These are phyloP conservation scores for Ennomos fuscantarius DNA, from an alignment of 2,888 invertebrate species.

Conservation along the genomic window DNA sequence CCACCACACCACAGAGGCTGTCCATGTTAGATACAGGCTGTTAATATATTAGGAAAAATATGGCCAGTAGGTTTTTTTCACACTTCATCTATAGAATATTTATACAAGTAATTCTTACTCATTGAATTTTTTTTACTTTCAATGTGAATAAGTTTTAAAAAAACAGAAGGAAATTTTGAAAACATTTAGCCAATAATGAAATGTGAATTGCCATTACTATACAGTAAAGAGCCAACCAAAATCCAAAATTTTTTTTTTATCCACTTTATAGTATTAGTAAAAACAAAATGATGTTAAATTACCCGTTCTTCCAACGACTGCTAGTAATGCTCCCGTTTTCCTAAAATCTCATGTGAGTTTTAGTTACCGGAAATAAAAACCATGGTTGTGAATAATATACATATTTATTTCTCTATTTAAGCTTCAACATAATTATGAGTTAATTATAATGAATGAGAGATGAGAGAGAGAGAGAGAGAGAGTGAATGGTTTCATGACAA, in stretches of 20 bases:
- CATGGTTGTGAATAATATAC: slow-evolving; percentile 76
- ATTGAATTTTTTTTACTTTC: too few species aligned
- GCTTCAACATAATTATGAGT: slow-evolving; percentile 60
- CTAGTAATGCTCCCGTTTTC: slow-evolving; percentile 30
- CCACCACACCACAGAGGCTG: too few species aligned
- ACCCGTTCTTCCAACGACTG: slow-evolving; percentile 41
- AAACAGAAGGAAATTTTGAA: not conserved
- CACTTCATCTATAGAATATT: slow-evolving; percentile 1
- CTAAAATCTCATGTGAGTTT: slow-evolving; percentile 23
- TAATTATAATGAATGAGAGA: slow-evolving; percentile 54
- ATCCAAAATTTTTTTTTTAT: slow-evolving; percentile 2
- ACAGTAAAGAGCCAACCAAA: slow-evolving; percentile 22
- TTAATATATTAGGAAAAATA: not conserved
- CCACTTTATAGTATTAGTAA: slow-evolving; percentile 29
- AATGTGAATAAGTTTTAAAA: not conserved
- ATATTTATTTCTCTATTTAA: slow-evolving; percentile 75
- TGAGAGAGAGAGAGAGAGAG: too few species aligned
- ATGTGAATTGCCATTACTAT: slow-evolving; percentile 1
- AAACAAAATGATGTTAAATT: slow-evolving; percentile 35
- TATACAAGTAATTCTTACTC: too few species aligned
- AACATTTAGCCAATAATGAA: not conserved
- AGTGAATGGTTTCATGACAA: slow-evolving; percentile 29
- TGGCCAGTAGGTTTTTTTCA: not conserved
- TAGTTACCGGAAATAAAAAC: slow-evolving; percentile 68
- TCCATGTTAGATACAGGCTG: slow-evolving; percentile 7